phyloP scores from a whole-genome alignment of 2,888 invertebrate species.

The Julus scanicus region DNA sequence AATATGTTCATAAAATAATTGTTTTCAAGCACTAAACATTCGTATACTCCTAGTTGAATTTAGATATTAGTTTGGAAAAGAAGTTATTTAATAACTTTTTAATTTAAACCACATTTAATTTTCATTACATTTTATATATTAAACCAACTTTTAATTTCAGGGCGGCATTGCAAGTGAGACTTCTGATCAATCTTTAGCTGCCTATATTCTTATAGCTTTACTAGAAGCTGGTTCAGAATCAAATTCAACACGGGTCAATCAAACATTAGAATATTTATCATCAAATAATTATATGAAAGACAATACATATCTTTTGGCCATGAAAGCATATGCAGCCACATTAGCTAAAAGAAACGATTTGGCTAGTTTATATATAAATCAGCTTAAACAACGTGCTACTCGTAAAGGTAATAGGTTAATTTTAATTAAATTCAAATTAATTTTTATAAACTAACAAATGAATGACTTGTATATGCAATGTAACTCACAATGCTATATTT shows the following conservation, averaged over 20 bases:
- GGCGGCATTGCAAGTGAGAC: slow-evolving; percentile 60
- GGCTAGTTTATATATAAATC: not conserved
- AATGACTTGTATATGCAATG: too few relatives aligned
- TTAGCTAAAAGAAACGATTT: slow-evolving; percentile 1
- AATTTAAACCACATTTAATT: too few relatives aligned
- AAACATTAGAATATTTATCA: not conserved
- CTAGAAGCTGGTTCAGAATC: slow-evolving; percentile 71
- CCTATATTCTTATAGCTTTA: slow-evolving; percentile 76
- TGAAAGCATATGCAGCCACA: slow-evolving; percentile 51
- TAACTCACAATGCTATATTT: not conserved
- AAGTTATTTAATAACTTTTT: too few relatives aligned
- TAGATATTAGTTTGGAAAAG: too few relatives aligned
- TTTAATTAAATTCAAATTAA: too few relatives aligned
- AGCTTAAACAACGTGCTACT: not conserved
- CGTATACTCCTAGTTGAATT: too few relatives aligned
- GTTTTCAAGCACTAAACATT: too few relatives aligned
- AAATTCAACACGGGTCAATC: slow-evolving; percentile 67
- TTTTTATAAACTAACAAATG: too few relatives aligned
- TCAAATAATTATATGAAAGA: slow-evolving; percentile 60
- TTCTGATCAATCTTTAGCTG: slow-evolving; percentile 68
- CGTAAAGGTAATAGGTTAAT: not conserved
- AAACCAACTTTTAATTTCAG: not conserved
- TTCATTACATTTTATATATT: too few relatives aligned
- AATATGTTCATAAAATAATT: too few relatives aligned
- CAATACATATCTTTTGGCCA: slow-evolving; percentile 66